phyloP scores from a whole-genome alignment of 1,140 invertebrate genomes.

The Drosophila leontia region DNA sequence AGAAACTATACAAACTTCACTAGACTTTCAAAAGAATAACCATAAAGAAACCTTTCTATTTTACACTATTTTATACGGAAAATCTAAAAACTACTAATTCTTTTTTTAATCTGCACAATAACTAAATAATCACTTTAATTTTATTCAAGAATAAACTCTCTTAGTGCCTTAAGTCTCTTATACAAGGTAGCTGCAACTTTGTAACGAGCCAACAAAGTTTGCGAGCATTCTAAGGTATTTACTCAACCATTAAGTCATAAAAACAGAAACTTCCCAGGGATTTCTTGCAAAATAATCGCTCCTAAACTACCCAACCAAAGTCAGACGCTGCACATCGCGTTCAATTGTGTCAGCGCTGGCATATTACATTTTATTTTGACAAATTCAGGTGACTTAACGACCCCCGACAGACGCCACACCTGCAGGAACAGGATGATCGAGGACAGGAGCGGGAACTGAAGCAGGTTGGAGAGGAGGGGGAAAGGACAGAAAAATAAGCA shows the following conservation, averaged over 20 bases:
- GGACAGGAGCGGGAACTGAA: conserved; percentile 1
- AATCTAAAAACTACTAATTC: neutral
- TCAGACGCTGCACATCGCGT: conserved; percentile 16
- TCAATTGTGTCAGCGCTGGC: conserved; percentile 48
- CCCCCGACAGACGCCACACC: conserved; percentile 62
- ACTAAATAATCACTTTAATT: neutral
- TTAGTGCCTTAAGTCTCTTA: neutral
- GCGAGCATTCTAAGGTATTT: conserved; percentile 7
- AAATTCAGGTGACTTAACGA: conserved; percentile 73
- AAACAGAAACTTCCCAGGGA: conserved; percentile 1
- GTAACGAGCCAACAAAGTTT: neutral
- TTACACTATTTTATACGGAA: neutral
- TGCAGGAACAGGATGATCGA: conserved; percentile 31
- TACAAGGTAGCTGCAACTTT: neutral
- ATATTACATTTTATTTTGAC: conserved; percentile 65
- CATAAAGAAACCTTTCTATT: neutral
- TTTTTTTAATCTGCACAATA: neutral
- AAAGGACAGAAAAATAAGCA: conserved; percentile 64
- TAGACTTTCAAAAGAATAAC: neutral
- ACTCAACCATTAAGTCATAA: conserved; percentile 26
- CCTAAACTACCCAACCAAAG: neutral
- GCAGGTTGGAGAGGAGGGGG: neutral
- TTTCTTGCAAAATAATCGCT: conserved; percentile 7
- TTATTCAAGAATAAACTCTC: neutral
- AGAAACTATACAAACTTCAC: neutral